Evolutionary conservation across 1,140 invertebrate species (phyloP).

Genomic region (Chlorops oryzae): DNA sequence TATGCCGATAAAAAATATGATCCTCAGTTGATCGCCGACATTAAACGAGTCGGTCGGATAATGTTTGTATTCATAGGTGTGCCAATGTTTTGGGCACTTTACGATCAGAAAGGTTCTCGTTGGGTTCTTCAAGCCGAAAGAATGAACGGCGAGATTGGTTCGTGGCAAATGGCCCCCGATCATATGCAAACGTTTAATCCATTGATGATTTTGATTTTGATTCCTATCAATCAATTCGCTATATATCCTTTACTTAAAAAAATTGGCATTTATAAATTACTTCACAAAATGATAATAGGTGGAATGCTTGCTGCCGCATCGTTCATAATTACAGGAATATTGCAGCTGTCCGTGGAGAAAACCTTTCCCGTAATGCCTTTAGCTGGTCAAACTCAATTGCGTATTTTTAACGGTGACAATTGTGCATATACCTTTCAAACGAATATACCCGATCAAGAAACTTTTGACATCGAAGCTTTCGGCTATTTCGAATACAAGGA

Average conservation of each 20-base stretch:
- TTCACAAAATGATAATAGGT: conserved; percentile 61
- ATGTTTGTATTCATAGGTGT: conserved; percentile 71
- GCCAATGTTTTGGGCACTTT: conserved; percentile 79
- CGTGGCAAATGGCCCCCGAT: conserved; percentile 65
- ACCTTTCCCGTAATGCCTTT: conserved; percentile 62
- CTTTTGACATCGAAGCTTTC: conserved; percentile 28
- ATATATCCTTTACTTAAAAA: conserved; percentile 60
- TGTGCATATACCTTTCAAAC: conserved; percentile 41
- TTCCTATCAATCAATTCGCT: conserved; percentile 70
- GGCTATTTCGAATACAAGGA: conserved; percentile 39
- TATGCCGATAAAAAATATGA: conserved; percentile 71
- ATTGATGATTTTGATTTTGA: conserved; percentile 67
- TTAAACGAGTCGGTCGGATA: conserved; percentile 61
- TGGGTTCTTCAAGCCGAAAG: conserved; percentile 92
- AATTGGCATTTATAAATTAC: conserved; percentile 49
- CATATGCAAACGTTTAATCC: conserved; percentile 78
- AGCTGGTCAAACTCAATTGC: conserved; percentile 56
- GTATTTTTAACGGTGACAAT: conserved; percentile 62
- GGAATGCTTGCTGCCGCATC: conserved; percentile 75
- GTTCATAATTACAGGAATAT: conserved; percentile 80
- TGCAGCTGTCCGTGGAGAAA: conserved; percentile 72
- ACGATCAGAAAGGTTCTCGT: conserved; percentile 79
- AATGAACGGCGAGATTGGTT: conserved; percentile 77
- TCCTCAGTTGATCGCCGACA: conserved; percentile 59
- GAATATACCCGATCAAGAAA: conserved; percentile 7